Percentiles rank a stretch among this genome's conserved stretches.
Conservation (phyloP, 1,140 invertebrate species). For the Lineus longissimus region DNA sequence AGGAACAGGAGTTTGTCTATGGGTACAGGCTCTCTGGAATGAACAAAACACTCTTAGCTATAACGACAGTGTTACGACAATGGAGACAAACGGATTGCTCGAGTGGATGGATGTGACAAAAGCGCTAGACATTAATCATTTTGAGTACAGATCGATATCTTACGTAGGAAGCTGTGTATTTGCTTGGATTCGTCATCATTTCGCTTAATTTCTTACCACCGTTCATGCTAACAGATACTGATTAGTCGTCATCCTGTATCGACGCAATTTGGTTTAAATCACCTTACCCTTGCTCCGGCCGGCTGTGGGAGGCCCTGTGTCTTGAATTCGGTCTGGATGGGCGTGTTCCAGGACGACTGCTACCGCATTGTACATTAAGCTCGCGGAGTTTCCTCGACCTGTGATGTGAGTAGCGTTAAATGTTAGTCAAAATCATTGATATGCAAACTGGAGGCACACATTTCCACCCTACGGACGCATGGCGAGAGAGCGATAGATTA, state of each 20-base stretch:
- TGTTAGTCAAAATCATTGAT: neutral
- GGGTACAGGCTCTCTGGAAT: constrained; percentile 37
- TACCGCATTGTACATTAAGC: neutral
- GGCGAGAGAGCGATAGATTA: no score
- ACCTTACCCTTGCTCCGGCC: constrained; percentile 36
- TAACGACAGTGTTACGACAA: neutral
- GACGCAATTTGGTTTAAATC: no score
- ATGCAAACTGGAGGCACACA: no score
- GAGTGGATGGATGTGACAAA: no score
- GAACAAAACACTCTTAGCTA: neutral
- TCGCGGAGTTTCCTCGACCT: neutral
- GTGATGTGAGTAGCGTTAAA: neutral
- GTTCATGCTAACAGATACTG: no score
- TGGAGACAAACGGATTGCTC: neutral
- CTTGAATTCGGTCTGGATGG: constrained; percentile 42
- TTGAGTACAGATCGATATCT: no score
- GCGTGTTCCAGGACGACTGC: neutral
- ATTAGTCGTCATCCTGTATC: no score
- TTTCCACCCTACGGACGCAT: no score
- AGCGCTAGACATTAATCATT: no score
- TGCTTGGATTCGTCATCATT: no score
- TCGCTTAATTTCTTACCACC: no score
- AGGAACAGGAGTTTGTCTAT: constrained; percentile 52
- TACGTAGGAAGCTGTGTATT: no score
- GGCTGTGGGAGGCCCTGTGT: constrained; percentile 41